A percentile compares a stretch with the other conserved stretches of the same genome.
Evolutionary conservation across 1,140 invertebrate genomes (phyloP).

Genomic region (Drosophila insularis): DNA sequence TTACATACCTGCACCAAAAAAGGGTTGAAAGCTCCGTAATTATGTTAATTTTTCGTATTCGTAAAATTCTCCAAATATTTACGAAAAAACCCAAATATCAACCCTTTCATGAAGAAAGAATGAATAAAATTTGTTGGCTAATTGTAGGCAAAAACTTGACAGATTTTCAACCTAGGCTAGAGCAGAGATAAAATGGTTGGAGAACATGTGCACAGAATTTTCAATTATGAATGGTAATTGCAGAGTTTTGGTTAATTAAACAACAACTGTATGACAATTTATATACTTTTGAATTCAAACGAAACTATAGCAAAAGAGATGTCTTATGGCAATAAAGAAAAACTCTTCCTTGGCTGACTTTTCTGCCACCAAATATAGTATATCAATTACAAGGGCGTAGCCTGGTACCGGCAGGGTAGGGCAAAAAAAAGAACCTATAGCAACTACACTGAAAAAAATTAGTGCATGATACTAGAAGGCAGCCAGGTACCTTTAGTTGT

Average conservation of each 20-base stretch:
- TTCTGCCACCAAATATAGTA: background rate
- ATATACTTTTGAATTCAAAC: background rate
- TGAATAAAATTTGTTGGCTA: slow-evolving; percentile 6
- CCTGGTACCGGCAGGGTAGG: too few species aligned
- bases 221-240: background rate
- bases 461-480: too few species aligned
- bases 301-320: background rate
- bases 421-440: too few species aligned
- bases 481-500: too few species aligned
- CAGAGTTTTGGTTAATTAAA: background rate
- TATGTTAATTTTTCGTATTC: slow-evolving; percentile 70
- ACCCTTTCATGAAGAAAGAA: background rate
- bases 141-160: background rate
- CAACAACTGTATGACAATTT: background rate
- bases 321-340: background rate
- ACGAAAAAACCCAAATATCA: slow-evolving; percentile 34
- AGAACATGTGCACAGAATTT: background rate
- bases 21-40: slow-evolving; percentile 64
- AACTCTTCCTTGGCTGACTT: background rate
- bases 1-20: slow-evolving; percentile 26
- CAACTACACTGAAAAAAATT: background rate
- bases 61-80: slow-evolving; percentile 55
- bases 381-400: too few species aligned
- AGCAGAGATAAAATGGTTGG: background rate
- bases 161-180: background rate